These are phyloP conservation scores for Huso huso DNA, from an alignment of 2,797 vertebrate species.

Conservation along the genomic window DNA sequence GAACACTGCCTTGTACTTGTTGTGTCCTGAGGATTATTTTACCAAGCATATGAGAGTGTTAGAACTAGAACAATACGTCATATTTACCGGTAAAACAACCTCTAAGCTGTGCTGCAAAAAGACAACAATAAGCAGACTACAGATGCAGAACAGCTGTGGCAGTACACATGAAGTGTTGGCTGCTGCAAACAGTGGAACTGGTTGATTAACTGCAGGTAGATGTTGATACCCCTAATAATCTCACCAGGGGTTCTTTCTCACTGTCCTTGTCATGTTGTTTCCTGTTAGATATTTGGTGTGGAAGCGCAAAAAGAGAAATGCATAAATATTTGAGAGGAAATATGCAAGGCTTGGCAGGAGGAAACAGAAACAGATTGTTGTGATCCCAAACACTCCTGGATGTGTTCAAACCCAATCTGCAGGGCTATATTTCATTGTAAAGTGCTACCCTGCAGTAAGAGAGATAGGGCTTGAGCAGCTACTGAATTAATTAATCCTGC, in stretches of 20 bases:
- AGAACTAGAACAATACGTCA: no score
- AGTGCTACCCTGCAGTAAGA: neutral
- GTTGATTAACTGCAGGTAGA: no score
- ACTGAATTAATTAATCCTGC: neutral
- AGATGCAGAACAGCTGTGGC: no score
- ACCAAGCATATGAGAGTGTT: no score
- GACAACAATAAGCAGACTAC: no score
- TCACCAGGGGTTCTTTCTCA: neutral
- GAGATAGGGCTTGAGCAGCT: neutral
- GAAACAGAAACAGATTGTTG: constrained; percentile 2
- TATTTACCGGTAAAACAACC: no score
- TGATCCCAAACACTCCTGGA: neutral
- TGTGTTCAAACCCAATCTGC: neutral
- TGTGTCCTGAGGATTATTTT: no score
- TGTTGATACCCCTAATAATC: neutral
- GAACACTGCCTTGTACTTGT: no score
- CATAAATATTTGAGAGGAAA: constrained; percentile 7
- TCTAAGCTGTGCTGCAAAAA: no score
- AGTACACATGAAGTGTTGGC: no score
- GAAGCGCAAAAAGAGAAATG: neutral
- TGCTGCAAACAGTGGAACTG: no score
- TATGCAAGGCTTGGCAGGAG: neutral
- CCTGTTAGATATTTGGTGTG: neutral
- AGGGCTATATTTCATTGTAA: neutral
- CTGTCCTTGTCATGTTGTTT: neutral